Percentiles rank a stretch among this genome's conserved stretches.
Evolutionary conservation across 2,888 invertebrate genomes (phyloP).

Genomic region (Orchesellides sinensis): DNA sequence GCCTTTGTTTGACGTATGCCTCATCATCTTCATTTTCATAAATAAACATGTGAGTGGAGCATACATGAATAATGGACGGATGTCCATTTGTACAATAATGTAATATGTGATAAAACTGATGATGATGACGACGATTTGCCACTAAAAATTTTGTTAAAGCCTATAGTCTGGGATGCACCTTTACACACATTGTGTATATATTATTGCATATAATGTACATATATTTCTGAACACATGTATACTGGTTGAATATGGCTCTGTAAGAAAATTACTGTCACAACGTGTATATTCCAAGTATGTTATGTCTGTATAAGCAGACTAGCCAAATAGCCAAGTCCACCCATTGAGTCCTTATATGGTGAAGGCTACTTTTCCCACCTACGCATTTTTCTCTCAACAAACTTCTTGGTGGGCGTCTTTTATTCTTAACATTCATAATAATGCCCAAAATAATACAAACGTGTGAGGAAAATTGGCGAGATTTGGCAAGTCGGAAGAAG

Average conservation of each 20-base stretch:
- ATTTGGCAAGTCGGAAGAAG: conserved; percentile 72
- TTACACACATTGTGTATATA: background rate
- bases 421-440: conserved; percentile 75
- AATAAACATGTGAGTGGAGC: background rate
- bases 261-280: background rate
- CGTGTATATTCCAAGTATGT: background rate
- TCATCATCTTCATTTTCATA: background rate
- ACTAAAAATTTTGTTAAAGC: background rate
- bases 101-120: conserved; percentile 40
- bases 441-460: conserved; percentile 74
- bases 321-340: conserved; percentile 75
- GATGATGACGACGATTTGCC: conserved; percentile 34
- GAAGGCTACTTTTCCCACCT: conserved; percentile 75
- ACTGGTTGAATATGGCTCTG: background rate
- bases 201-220: no score
- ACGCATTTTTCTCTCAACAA: conserved; percentile 72
- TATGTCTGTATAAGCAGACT: conserved; percentile 37
- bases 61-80: conserved; percentile 32
- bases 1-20: conserved; percentile 8
- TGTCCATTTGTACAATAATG: conserved; percentile 51
- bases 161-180: background rate
- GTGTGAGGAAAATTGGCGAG: conserved; percentile 72
- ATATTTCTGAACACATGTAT: no score
- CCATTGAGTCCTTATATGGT: conserved; percentile 75
- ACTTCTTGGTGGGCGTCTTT: conserved; percentile 73